A percentile compares a stretch with the other conserved stretches of the same genome.
These are phyloP conservation scores for Acrobasis suavella DNA, from an alignment of 2,888 invertebrate genomes.

Conservation along the genomic window DNA sequence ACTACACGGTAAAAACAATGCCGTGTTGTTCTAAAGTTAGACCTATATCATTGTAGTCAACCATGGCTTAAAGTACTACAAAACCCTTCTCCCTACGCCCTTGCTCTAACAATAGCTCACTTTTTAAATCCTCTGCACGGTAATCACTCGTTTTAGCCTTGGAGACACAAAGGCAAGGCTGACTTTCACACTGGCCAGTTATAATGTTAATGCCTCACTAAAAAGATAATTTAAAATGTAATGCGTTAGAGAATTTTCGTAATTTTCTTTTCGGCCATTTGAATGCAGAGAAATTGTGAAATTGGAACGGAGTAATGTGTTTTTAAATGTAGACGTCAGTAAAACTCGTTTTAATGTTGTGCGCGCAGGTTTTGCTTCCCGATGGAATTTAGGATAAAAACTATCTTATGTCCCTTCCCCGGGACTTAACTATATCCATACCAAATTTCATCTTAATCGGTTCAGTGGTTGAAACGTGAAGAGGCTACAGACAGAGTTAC, in stretches of 20 bases:
- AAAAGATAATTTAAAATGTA: conserved; percentile 15
- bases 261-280: neutral
- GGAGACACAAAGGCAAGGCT: conserved; percentile 31
- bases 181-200: conserved; percentile 29
- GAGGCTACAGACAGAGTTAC: too few species aligned
- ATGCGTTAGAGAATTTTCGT: conserved; percentile 6
- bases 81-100: conserved; percentile 3
- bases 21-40: neutral
- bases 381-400: too few species aligned
- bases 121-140: conserved; percentile 4
- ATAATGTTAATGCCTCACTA: conserved; percentile 17
- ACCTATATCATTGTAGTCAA: neutral
- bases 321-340: neutral
- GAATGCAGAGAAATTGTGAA: conserved; percentile 1
- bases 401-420: too few species aligned
- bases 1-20: too few species aligned
- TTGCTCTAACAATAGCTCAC: conserved; percentile 10
- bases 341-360: too few species aligned
- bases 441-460: too few species aligned
- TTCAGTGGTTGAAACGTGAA: too few species aligned
- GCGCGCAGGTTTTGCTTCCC: too few species aligned
- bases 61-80: neutral
- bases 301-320: neutral
- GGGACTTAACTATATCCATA: too few species aligned
- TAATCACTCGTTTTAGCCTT: conserved; percentile 25